Base-by-base conservation (phyloP, 2,113 vertebrate genomes). In the Rhinopithecus roxellana region DNA sequence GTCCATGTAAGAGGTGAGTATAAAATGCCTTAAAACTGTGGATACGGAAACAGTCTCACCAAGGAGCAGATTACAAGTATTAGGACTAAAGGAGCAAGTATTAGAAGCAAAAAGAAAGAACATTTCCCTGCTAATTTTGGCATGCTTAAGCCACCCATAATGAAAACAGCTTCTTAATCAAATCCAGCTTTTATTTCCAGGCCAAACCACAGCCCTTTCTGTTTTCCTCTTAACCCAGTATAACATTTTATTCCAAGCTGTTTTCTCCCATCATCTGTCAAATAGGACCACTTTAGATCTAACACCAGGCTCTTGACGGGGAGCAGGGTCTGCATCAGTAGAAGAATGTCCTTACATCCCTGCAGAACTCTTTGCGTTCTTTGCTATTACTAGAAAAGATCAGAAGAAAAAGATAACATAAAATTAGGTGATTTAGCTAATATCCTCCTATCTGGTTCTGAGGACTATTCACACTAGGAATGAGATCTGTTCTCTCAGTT, bases 91-190 rank as follows among this genome's bases (percentile, higher is more conserved):
- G 16, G 23, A 74, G 32, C 43, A 95, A 91, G 85, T 45, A 75
- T 32, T 69, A 89, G 5, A 45, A 79, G 50, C 78, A 43, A 69
- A 93, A 90, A 79, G 77, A 74, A 89, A 82, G 89, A 78, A 45
- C 13, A 32, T 11, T 93, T 89, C 45, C 70, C 50, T 90, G 59
- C 43, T 67, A 72, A 74, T 57, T 96, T 69, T 52, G 40, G 32
- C 91, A 48, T 69, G 32, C 52, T 43, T 45, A 23, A 94, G 61
- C 55, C 64, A 87, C 69, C 35, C 64, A 52, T 80, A 48, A 88
- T 91, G 61, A 96, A 93, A 95, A 84, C 43, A 83, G n/a, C 17
- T 45, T 92, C 88, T 80, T 74, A 89, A 89, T 77, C 61, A 95
- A 95, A 95, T 69, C 45, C 79, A 94, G 38, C 32, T 89, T 89